phyloP scores from a whole-genome alignment of 2,113 vertebrate species.

The Vidua macroura region DNA sequence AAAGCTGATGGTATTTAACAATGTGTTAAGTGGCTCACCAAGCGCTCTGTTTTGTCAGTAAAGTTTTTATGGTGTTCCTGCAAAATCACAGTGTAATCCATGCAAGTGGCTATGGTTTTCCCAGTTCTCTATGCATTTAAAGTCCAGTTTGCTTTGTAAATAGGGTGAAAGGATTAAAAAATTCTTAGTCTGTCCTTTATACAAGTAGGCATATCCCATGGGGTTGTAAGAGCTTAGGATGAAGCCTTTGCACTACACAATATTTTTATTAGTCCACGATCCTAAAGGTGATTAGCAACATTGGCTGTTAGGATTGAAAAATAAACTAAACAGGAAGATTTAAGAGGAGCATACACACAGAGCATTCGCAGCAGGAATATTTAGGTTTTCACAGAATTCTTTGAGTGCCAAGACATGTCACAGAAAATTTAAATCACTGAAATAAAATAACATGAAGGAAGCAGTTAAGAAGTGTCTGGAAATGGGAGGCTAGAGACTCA shows the following conservation, averaged over 20 bases:
- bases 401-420: neutral
- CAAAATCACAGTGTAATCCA: neutral
- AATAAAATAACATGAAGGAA: constrained; percentile 43
- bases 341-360: neutral
- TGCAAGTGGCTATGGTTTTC: neutral
- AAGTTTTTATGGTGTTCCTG: neutral
- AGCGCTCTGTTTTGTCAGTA: neutral
- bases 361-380: neutral
- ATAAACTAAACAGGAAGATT: constrained; percentile 26
- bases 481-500: neutral
- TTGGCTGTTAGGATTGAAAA: neutral
- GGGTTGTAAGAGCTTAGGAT: neutral
- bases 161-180: neutral
- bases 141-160: neutral
- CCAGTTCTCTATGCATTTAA: neutral
- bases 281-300: neutral
- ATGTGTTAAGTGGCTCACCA: neutral
- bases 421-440: constrained; percentile 2
- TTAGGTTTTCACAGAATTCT: neutral
- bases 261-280: neutral
- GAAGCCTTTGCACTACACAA: accelerated
- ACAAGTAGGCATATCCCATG: neutral
- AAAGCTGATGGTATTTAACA: neutral
- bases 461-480: constrained; percentile 37
- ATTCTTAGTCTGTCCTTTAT: neutral